These are phyloP conservation scores for Pterocles burchelli DNA, from an alignment of 2,113 vertebrate species.

Conservation along the genomic window DNA sequence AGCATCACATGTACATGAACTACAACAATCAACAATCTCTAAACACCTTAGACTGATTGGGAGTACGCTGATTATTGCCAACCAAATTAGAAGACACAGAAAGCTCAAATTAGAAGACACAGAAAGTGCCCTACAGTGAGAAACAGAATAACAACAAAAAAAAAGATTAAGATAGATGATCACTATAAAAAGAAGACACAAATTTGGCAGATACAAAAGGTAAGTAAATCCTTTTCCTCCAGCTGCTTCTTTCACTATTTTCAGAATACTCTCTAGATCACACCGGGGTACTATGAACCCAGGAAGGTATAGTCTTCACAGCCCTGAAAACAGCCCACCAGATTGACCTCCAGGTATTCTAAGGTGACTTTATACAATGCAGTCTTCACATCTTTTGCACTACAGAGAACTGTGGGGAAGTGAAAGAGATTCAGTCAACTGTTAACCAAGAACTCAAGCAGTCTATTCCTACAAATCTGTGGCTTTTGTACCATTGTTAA, in stretches of 20 bases:
- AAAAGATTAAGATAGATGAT: not conserved
- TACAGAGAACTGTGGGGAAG: not conserved
- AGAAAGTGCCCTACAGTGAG: not conserved
- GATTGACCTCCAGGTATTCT: not conserved
- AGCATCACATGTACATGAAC: not conserved
- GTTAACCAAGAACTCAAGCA: not conserved
- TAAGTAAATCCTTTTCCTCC: not conserved
- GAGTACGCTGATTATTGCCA: not conserved
- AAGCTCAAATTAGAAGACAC: not conserved
- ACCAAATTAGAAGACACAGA: slow-evolving; percentile 2
- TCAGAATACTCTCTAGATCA: not conserved
- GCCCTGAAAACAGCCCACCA: not conserved
- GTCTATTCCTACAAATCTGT: not conserved
- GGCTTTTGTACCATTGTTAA: not conserved
- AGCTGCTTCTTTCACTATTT: not conserved
- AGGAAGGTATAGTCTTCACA: not conserved
- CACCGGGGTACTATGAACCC: accelerated
- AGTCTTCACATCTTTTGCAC: not conserved
- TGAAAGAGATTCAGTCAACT: not conserved
- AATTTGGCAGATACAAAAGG: not conserved
- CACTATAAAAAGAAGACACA: not conserved
- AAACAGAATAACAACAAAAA: not conserved
- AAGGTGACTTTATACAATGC: not conserved
- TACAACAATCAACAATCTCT: not conserved
- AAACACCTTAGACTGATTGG: not conserved